Percentiles rank a stretch among this genome's conserved stretches.
These are phyloP conservation scores for Pseudochromis fuscus DNA, from an alignment of 2,797 vertebrate species.

Conservation along the genomic window DNA sequence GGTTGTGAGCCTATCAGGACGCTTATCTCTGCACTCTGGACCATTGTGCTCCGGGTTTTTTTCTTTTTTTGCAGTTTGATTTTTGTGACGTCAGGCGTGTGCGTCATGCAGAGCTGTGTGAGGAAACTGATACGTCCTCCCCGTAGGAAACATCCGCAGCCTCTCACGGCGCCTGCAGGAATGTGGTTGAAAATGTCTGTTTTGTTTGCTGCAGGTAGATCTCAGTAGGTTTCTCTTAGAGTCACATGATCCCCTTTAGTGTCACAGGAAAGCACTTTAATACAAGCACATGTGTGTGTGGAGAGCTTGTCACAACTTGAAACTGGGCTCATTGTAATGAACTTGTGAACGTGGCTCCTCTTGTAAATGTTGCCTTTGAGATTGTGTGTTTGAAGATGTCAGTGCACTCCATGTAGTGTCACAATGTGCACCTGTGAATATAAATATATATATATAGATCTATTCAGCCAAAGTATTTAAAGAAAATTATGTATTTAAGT, in stretches of 20 bases:
- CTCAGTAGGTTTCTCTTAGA: conserved; percentile 32
- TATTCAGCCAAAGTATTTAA: conserved; percentile 79
- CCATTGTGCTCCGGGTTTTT: conserved; percentile 43
- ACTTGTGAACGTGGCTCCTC: conserved; percentile 62
- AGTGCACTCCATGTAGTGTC: conserved; percentile 54
- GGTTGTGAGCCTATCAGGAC: conserved; percentile 44
- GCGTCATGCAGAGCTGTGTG: conserved; percentile 52
- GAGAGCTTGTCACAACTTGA: conserved; percentile 70
- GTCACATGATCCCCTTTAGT: conserved; percentile 65
- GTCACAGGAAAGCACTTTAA: conserved; percentile 84
- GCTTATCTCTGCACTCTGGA: conserved; percentile 47
- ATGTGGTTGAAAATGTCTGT: conserved; percentile 23
- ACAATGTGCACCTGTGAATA: conserved; percentile 69
- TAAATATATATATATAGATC: conserved; percentile 30
- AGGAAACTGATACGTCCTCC: conserved; percentile 62
- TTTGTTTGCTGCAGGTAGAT: conserved; percentile 19
- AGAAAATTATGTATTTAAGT: conserved; percentile 82
- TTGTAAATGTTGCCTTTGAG: conserved; percentile 72
- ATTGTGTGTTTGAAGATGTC: conserved; percentile 71
- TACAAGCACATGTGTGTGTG: conserved; percentile 46
- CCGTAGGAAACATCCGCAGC: conserved; percentile 46
- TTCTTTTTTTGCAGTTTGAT: conserved; percentile 8
- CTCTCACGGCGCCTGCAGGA: conserved; percentile 18
- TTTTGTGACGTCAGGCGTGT: conserved; percentile 51
- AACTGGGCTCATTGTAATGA: conserved; percentile 65